A percentile compares a stretch with the other conserved stretches of the same genome.
phyloP scores from a whole-genome alignment of 2,113 vertebrate genomes.

The Barbus barbus region DNA sequence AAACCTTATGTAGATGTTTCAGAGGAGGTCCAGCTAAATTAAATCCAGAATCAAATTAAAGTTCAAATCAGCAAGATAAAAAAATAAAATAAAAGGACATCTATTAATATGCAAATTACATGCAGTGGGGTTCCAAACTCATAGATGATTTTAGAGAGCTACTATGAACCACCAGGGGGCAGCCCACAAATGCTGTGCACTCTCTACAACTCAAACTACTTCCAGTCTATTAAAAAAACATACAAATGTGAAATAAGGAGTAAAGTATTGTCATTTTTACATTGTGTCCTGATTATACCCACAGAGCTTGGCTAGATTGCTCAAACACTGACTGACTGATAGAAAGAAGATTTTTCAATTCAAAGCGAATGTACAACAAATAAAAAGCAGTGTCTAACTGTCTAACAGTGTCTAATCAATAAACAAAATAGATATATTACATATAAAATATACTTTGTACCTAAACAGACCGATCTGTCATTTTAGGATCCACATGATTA shows the following conservation, averaged over 20 bases:
- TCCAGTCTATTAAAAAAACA: not conserved
- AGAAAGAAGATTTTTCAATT: too few relatives aligned
- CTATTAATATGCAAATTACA: slow-evolving; percentile 13
- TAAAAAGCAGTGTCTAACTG: too few relatives aligned
- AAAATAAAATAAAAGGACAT: not conserved
- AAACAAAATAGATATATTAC: too few relatives aligned
- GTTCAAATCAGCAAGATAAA: not conserved
- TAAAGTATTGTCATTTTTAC: not conserved
- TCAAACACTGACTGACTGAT: too few relatives aligned
- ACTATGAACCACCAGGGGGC: slow-evolving; percentile 22
- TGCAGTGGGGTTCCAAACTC: not conserved
- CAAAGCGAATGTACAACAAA: too few relatives aligned
- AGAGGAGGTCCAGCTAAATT: not conserved
- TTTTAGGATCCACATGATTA: too few relatives aligned
- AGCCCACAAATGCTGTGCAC: not conserved
- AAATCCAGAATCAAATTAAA: not conserved
- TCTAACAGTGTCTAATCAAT: too few relatives aligned
- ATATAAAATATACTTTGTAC: too few relatives aligned
- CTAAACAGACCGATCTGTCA: too few relatives aligned
- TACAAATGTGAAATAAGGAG: not conserved
- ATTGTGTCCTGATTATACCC: not conserved
- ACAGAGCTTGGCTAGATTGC: not conserved
- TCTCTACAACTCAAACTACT: not conserved
- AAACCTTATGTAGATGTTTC: too few relatives aligned
- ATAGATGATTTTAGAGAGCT: not conserved